Conservation (phyloP, 2,113 vertebrate genomes). For the Pimephales promelas region DNA sequence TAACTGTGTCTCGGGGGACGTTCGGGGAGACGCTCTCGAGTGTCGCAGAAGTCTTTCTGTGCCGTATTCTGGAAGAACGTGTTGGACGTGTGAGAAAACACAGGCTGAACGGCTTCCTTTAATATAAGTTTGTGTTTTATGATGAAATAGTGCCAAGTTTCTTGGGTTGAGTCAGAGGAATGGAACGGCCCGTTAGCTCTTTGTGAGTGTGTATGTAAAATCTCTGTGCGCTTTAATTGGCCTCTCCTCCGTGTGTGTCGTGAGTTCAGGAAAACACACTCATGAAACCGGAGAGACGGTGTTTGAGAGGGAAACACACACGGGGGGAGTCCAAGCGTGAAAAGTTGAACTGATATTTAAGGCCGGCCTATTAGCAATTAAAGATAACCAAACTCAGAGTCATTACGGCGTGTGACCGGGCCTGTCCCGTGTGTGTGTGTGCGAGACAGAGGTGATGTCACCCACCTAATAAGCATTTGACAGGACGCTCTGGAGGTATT, state of each 20-base stretch:
- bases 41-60: neutral
- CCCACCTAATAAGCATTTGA: conserved; percentile 52
- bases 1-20: too few relatives aligned
- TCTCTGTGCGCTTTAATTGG: conserved; percentile 76
- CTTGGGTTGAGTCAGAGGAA: conserved; percentile 53
- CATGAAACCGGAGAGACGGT: conserved; percentile 56
- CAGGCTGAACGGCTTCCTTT: neutral
- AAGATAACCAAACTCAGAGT: conserved; percentile 56
- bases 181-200: conserved; percentile 57
- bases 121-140: conserved; percentile 43
- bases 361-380: conserved; percentile 67
- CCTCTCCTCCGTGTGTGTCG: conserved; percentile 64
- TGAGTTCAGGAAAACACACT: conserved; percentile 65
- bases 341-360: conserved; percentile 70
- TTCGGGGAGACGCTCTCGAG: too few relatives aligned
- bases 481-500: conserved; percentile 28
- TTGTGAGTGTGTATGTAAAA: conserved; percentile 55
- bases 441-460: conserved; percentile 35
- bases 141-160: conserved; percentile 60
- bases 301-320: conserved; percentile 61
- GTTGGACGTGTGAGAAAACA: neutral
- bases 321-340: conserved; percentile 70
- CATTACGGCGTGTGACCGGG: conserved; percentile 52
- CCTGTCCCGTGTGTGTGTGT: conserved; percentile 21
- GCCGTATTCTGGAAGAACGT: neutral